Conservation (phyloP, 2,113 vertebrate species). For the Thamnophis sirtalis region DNA sequence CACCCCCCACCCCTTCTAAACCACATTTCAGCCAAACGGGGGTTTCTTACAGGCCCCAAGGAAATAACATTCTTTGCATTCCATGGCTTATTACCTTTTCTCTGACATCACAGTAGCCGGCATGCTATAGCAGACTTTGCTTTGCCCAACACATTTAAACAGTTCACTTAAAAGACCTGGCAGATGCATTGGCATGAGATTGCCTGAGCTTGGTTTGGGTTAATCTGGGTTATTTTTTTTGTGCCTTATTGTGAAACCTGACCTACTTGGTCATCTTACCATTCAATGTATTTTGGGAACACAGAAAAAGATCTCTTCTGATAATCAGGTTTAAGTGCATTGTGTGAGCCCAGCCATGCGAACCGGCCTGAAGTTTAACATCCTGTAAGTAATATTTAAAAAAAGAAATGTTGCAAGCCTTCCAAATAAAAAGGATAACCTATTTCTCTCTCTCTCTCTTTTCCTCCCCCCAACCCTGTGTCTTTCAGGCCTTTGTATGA, state of each 20-base stretch:
- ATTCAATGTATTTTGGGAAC: not conserved
- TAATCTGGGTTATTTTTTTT: not conserved
- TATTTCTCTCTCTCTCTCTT: not conserved
- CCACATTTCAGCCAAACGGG: not conserved
- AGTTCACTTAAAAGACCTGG: not conserved
- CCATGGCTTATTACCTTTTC: not conserved
- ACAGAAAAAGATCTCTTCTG: not conserved
- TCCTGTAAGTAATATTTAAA: not conserved
- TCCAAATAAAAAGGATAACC: not conserved
- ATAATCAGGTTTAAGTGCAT: not conserved
- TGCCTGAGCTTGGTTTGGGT: not conserved
- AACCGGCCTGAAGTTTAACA: not conserved
- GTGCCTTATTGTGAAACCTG: not conserved
- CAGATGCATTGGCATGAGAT: not conserved
- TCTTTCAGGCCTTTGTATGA: slow-evolving; percentile 5
- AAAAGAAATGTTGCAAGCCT: not conserved
- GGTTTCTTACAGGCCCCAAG: not conserved
- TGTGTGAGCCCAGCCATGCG: not conserved
- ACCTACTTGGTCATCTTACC: not conserved
- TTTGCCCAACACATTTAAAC: not conserved
- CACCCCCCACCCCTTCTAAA: not conserved
- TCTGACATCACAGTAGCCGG: not conserved
- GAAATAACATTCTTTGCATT: not conserved
- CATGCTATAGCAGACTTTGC: not conserved
- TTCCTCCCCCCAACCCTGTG: not conserved